A percentile compares a stretch with the other conserved stretches of the same genome.
phyloP scores from a whole-genome alignment of 1,140 invertebrate genomes.

The Heliconius himera region DNA sequence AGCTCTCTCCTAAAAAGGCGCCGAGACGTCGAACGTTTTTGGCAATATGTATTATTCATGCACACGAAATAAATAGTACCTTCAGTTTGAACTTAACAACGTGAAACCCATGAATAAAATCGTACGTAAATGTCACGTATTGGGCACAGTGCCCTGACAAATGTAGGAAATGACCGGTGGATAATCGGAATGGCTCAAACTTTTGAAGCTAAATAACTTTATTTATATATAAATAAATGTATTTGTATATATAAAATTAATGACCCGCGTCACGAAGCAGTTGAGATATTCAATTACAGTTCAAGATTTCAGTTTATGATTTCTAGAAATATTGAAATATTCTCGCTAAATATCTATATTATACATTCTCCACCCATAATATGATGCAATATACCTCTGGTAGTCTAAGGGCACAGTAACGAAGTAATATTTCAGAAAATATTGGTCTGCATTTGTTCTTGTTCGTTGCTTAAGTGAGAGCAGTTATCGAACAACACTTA shows the following conservation, averaged over 20 bases:
- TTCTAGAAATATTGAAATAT: slow-evolving; percentile 21
- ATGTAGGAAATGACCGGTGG: slow-evolving; percentile 23
- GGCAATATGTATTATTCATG: slow-evolving; percentile 69
- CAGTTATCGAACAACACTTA: slow-evolving; percentile 26
- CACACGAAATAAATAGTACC: slow-evolving; percentile 55
- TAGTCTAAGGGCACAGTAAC: slow-evolving; percentile 20
- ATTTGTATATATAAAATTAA: not conserved
- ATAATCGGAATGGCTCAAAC: slow-evolving; percentile 3
- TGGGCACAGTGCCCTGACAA: slow-evolving; percentile 36
- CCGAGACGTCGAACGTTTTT: slow-evolving; percentile 48
- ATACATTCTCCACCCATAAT: slow-evolving; percentile 31
- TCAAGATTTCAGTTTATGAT: slow-evolving; percentile 4
- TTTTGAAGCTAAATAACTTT: not conserved
- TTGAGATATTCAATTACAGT: slow-evolving; percentile 2
- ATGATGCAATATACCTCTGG: slow-evolving; percentile 22
- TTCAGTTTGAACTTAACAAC: slow-evolving; percentile 43
- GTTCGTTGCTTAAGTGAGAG: slow-evolving; percentile 30
- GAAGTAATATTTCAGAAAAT: slow-evolving; percentile 36
- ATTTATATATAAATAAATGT: not conserved
- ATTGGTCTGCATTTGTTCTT: slow-evolving; percentile 26
- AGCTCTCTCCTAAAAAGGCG: slow-evolving; percentile 49
- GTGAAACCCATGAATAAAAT: slow-evolving; percentile 45
- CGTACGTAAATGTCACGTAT: slow-evolving; percentile 39
- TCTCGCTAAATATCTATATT: slow-evolving; percentile 26
- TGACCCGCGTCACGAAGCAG: not conserved